Evolutionary conservation across 2,797 vertebrate genomes (phyloP).

Genomic region (Neoniphon sammara): DNA sequence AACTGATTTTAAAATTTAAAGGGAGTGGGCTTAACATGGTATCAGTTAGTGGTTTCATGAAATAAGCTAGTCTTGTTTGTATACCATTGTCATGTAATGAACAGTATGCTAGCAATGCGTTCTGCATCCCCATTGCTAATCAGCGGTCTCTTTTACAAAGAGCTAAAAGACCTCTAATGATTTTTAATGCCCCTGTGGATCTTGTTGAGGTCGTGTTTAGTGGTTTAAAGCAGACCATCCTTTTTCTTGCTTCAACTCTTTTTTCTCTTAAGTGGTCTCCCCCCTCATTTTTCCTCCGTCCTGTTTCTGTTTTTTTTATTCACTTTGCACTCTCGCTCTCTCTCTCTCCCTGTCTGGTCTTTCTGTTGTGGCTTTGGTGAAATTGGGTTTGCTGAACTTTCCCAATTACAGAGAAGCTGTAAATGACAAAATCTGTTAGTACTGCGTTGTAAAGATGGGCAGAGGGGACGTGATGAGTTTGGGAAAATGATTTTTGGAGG

Average conservation of each 20-base stretch:
- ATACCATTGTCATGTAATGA: slow-evolving; percentile 23
- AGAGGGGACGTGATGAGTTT: background rate
- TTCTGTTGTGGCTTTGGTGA: slow-evolving; percentile 6
- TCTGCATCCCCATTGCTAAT: slow-evolving; percentile 38
- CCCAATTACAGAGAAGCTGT: slow-evolving; percentile 5
- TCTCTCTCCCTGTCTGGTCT: background rate
- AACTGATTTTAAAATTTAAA: background rate
- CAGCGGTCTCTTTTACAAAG: slow-evolving; percentile 48
- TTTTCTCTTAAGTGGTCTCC: slow-evolving; percentile 5
- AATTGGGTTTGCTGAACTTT: background rate
- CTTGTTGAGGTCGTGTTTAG: slow-evolving; percentile 51
- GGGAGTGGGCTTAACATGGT: background rate
- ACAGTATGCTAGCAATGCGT: slow-evolving; percentile 15
- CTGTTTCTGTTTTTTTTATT: background rate
- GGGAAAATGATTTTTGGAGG: background rate
- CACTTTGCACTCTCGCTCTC: background rate
- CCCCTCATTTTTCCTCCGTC: background rate
- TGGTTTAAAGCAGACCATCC: slow-evolving; percentile 45
- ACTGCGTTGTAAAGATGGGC: background rate
- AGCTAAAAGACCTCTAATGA: slow-evolving; percentile 41
- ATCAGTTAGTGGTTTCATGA: slow-evolving; percentile 29
- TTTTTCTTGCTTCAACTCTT: slow-evolving; percentile 27
- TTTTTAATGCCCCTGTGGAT: slow-evolving; percentile 45
- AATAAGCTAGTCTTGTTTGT: slow-evolving; percentile 35
- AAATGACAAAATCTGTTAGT: background rate